Percentiles rank a stretch among this genome's conserved stretches.
phyloP scores from a whole-genome alignment of 2,113 vertebrate species.

The Epinephelus fuscoguttatus region DNA sequence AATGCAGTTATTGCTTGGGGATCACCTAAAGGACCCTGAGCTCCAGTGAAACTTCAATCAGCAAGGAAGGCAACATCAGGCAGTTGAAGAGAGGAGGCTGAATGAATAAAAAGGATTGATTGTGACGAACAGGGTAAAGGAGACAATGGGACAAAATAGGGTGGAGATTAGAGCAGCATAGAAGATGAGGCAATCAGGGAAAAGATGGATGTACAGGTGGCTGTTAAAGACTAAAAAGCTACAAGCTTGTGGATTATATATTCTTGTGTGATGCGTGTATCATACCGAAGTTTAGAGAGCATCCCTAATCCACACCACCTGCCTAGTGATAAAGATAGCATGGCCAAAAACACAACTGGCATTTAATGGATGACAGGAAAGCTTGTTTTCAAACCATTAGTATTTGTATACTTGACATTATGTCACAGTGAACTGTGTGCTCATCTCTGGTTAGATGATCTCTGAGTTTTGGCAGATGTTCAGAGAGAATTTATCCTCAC shows the following conservation, averaged over 20 bases:
- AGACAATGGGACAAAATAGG: neutral
- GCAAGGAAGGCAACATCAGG: neutral
- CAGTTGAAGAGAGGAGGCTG: neutral
- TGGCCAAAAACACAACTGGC: constrained; percentile 44
- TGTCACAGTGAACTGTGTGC: constrained; percentile 51
- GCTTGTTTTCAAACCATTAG: constrained; percentile 39
- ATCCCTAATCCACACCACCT: constrained; percentile 44
- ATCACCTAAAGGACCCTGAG: constrained; percentile 7
- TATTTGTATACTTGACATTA: constrained; percentile 48
- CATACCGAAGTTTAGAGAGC: constrained; percentile 27
- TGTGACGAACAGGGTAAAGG: neutral
- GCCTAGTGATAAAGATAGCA: constrained; percentile 30
- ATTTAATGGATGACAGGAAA: constrained; percentile 46
- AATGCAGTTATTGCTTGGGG: neutral
- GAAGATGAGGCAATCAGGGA: neutral
- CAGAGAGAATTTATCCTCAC: constrained; percentile 56
- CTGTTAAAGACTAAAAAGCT: constrained; percentile 1
- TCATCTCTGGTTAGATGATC: constrained; percentile 58
- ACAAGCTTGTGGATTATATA: neutral
- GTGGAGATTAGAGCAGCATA: neutral
- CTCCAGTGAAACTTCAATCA: neutral
- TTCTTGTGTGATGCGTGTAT: neutral
- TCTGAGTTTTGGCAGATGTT: constrained; percentile 63
- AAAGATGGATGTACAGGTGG: neutral
- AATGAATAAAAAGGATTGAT: neutral